A percentile compares a stretch with the other conserved stretches of the same genome.
phyloP scores from a whole-genome alignment of 2,113 vertebrate species.

The Dendrocopos noguchii region DNA sequence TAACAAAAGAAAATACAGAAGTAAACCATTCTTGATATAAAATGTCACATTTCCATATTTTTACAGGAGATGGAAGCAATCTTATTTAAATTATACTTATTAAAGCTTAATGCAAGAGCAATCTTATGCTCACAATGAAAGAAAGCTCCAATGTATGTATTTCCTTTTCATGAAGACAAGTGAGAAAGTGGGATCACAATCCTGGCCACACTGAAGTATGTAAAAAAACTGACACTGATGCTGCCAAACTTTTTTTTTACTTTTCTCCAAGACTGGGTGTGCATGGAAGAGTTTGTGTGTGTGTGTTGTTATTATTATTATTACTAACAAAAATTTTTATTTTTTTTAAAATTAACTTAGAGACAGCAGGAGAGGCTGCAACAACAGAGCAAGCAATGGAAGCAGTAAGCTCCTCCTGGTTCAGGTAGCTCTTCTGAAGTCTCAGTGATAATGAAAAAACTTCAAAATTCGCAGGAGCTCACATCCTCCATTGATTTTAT shows the following conservation, averaged over 20 bases:
- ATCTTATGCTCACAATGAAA: background rate
- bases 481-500: background rate
- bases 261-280: background rate
- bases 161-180: background rate
- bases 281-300: no score
- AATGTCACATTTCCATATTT: background rate
- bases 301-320: background rate
- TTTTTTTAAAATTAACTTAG: background rate
- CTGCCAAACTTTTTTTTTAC: background rate
- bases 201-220: background rate
- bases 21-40: background rate
- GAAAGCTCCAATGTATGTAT: background rate
- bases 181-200: background rate
- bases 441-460: background rate
- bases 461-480: background rate
- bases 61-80: background rate
- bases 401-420: background rate
- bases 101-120: background rate
- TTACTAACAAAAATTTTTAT: background rate
- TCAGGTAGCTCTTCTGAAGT: background rate
- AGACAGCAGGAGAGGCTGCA: background rate
- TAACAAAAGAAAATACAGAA: background rate
- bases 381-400: background rate
- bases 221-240: background rate
- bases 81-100: background rate